phyloP scores from a whole-genome alignment of 2,113 vertebrate species.

The Pogonocichla stellata region DNA sequence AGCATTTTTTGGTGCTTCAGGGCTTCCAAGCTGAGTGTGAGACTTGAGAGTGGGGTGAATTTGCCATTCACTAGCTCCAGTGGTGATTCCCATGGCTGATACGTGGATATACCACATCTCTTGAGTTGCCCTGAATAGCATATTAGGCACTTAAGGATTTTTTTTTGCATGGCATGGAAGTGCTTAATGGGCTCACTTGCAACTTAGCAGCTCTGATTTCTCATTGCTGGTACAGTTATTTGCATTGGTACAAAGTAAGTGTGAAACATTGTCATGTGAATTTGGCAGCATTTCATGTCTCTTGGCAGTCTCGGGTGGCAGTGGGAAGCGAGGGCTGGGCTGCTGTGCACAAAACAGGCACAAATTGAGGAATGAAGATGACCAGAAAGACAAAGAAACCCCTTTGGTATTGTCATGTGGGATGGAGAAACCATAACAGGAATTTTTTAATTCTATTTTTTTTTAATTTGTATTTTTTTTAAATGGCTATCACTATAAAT shows the following conservation, averaged over 20 bases:
- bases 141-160: neutral
- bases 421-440: neutral
- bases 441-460: neutral
- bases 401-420: neutral
- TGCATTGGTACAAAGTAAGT: neutral
- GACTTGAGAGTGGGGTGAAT: neutral
- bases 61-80: neutral
- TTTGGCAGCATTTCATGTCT: neutral
- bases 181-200: neutral
- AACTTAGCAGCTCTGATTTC: neutral
- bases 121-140: neutral
- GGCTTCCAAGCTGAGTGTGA: neutral
- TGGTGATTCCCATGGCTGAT: neutral
- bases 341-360: neutral
- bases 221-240: neutral
- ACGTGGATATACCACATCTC: neutral
- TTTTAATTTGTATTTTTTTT: neutral
- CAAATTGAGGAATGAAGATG: neutral
- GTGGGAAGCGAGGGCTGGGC: neutral
- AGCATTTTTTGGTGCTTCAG: neutral
- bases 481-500: neutral
- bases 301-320: neutral
- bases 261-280: neutral
- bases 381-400: neutral
- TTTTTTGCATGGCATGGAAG: neutral